Conservation (phyloP, 2,888 invertebrate species). For the Heteromyza rotundicornis region DNA sequence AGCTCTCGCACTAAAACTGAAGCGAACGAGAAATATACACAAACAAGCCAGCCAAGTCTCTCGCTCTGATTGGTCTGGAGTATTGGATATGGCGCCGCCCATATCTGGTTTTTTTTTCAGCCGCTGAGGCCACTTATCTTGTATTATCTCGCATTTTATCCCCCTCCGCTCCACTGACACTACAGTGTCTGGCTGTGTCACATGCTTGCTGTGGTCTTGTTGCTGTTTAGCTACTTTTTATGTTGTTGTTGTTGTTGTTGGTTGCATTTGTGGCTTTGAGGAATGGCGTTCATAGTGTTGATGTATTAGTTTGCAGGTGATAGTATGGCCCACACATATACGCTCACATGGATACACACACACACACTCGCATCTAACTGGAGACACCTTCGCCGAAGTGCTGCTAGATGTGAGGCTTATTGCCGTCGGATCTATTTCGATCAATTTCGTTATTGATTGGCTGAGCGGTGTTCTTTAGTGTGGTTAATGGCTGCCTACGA, state of each 20-base stretch:
- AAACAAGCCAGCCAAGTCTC: slow-evolving; percentile 27
- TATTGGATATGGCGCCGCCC: slow-evolving; percentile 60
- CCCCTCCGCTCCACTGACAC: slow-evolving; percentile 5
- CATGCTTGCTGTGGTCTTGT: not conserved
- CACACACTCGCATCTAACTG: not conserved
- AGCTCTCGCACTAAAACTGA: slow-evolving; percentile 24
- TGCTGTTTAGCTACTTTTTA: slow-evolving; percentile 8
- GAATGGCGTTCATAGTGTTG: slow-evolving; percentile 8
- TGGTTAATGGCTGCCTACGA: not conserved
- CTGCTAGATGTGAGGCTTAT: not conserved
- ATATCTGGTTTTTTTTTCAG: slow-evolving; percentile 58
- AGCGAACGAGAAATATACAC: slow-evolving; percentile 4
- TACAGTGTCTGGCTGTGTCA: not conserved
- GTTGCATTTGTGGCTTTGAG: not conserved
- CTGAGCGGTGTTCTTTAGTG: not conserved
- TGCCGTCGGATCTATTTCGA: slow-evolving; percentile 19
- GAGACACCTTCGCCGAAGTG: slow-evolving; percentile 10
- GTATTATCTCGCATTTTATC: slow-evolving; percentile 37
- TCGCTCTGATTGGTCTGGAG: slow-evolving; percentile 58
- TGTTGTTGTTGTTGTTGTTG: not conserved
- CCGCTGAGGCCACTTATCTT: slow-evolving; percentile 38
- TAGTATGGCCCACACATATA: slow-evolving; percentile 8
- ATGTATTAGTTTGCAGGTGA: slow-evolving; percentile 13
- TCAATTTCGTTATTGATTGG: slow-evolving; percentile 22
- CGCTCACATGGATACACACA: not conserved